Percentiles rank a stretch among this genome's conserved stretches.
These are phyloP conservation scores for Synanthedon myopaeformis DNA, from an alignment of 2,888 invertebrate species.

Conservation along the genomic window DNA sequence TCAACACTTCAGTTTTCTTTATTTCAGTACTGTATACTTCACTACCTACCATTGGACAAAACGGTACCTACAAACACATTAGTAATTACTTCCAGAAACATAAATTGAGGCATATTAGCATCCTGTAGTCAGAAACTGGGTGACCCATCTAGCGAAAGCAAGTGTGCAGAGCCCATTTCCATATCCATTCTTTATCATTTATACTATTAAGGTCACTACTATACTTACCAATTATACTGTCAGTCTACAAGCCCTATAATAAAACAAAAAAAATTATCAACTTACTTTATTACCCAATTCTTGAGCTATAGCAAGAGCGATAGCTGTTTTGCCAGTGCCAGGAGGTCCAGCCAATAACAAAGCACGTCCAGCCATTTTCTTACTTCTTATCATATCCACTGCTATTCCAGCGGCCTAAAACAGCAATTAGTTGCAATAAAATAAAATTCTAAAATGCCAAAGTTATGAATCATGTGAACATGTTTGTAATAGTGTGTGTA, in stretches of 20 bases:
- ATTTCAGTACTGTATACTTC: conserved; percentile 98
- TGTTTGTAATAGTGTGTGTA: too few relatives aligned
- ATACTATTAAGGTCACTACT: too few relatives aligned
- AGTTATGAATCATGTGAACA: too few relatives aligned
- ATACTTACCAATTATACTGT: too few relatives aligned
- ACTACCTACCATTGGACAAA: conserved; percentile 92
- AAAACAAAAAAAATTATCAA: background rate
- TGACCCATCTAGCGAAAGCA: too few relatives aligned
- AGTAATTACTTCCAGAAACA: background rate
- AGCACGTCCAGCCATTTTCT: conserved; percentile 98
- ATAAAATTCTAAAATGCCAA: background rate
- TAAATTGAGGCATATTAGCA: background rate
- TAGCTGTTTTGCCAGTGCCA: conserved; percentile 97
- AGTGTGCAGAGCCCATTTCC: too few relatives aligned
- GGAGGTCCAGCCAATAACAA: conserved; percentile 95
- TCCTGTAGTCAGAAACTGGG: background rate
- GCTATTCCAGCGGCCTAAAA: conserved; percentile 93
- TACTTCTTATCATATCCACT: conserved; percentile 95
- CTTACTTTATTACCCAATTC: conserved; percentile 91
- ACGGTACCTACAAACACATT: conserved; percentile 73
- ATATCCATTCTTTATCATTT: too few relatives aligned
- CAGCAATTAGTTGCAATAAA: conserved; percentile 2
- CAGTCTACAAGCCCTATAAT: too few relatives aligned
- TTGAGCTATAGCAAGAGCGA: conserved; percentile 97
- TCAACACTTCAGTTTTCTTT: conserved; percentile 98